Conservation (phyloP, 2,113 vertebrate genomes). For the Ageneiosus marmoratus region DNA sequence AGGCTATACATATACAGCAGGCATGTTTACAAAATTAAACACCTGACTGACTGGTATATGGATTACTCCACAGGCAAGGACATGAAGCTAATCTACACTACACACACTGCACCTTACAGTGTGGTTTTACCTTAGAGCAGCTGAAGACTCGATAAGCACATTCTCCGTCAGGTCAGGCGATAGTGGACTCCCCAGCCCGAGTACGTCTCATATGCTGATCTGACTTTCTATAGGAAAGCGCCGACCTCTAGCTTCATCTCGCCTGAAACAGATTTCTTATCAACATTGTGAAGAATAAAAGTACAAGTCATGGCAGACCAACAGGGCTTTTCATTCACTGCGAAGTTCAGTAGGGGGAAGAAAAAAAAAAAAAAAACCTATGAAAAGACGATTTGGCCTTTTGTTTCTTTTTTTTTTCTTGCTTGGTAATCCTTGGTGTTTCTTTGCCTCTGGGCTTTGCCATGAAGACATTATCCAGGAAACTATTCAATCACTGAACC, state of each 20-base stretch:
- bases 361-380: slow-evolving; percentile 51
- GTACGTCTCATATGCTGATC: slow-evolving; percentile 6
- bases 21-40: background rate
- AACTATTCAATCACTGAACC: slow-evolving; percentile 38
- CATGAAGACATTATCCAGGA: slow-evolving; percentile 37
- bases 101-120: background rate
- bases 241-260: slow-evolving; percentile 11
- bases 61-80: background rate
- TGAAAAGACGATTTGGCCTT: slow-evolving; percentile 59
- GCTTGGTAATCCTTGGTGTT: slow-evolving; percentile 56
- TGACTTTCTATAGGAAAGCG: background rate
- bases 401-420: slow-evolving; percentile 49
- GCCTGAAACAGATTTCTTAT: slow-evolving; percentile 9
- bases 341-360: slow-evolving; percentile 64
- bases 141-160: background rate
- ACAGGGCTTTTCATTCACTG: slow-evolving; percentile 53
- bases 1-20: background rate
- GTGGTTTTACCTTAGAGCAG: slow-evolving; percentile 9
- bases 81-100: background rate
- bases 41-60: background rate
- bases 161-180: background rate
- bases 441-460: slow-evolving; percentile 52
- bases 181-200: background rate
- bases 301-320: slow-evolving; percentile 14
- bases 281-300: slow-evolving; percentile 14